Evolutionary conservation across 2,113 vertebrate genomes (phyloP).

Genomic region (Aphelocoma coerulescens): DNA sequence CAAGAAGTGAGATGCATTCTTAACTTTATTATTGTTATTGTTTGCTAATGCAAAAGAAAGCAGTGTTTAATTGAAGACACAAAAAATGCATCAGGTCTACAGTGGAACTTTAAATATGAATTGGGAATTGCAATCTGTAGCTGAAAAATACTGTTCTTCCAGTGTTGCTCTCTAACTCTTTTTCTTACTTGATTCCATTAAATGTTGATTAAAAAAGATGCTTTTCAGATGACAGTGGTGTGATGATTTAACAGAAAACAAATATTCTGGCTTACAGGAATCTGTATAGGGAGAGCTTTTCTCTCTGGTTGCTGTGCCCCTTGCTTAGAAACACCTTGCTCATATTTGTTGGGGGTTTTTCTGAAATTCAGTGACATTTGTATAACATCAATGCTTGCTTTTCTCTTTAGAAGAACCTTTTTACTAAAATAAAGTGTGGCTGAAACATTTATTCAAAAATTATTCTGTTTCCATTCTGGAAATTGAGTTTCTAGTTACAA

Average conservation of each 20-base stretch:
- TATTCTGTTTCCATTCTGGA: neutral
- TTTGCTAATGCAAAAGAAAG: neutral
- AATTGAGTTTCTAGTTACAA: neutral
- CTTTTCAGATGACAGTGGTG: neutral
- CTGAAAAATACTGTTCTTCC: neutral
- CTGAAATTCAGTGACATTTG: neutral
- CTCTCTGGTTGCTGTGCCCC: neutral
- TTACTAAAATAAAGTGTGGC: neutral
- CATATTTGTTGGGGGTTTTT: neutral
- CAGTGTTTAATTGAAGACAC: neutral
- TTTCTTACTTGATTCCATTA: neutral
- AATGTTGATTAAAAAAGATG: neutral
- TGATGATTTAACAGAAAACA: neutral
- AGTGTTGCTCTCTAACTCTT: neutral
- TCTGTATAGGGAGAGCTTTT: neutral
- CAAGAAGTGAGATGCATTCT: neutral
- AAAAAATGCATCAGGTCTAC: neutral
- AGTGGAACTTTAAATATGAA: neutral
- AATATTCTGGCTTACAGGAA: neutral
- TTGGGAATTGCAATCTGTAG: neutral
- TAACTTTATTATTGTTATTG: neutral
- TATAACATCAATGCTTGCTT: neutral
- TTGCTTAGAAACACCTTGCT: neutral
- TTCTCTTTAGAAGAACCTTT: neutral
- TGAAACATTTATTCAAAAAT: neutral